Evolutionary conservation across 2,888 invertebrate species (phyloP).

Genomic region (Lepidochrysops patricia): DNA sequence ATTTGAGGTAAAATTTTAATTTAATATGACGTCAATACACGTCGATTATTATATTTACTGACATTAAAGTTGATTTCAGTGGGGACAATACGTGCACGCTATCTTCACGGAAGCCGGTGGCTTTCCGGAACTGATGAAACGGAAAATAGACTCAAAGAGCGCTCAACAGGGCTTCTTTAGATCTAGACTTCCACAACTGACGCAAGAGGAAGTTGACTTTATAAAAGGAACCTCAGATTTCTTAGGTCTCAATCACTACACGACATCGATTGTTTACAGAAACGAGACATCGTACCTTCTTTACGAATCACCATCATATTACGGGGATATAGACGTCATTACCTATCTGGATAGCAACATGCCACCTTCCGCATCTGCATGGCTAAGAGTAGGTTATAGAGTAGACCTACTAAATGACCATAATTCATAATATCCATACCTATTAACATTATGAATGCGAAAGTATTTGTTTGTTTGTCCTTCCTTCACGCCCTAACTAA

Average conservation of each 20-base stretch:
- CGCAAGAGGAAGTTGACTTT: constrained; percentile 46
- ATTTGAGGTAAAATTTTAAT: constrained; percentile 41
- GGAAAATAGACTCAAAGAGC: constrained; percentile 56
- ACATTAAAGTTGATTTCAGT: neutral
- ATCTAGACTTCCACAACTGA: constrained; percentile 64
- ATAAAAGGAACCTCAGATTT: constrained; percentile 35
- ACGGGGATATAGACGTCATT: constrained; percentile 24
- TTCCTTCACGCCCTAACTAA: too few relatives aligned
- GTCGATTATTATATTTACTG: neutral
- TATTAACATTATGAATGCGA: too few relatives aligned
- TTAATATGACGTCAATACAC: neutral
- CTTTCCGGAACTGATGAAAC: constrained; percentile 58
- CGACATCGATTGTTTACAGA: constrained; percentile 38
- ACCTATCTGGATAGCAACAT: constrained; percentile 15
- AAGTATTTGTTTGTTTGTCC: too few relatives aligned
- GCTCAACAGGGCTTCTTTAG: constrained; percentile 51
- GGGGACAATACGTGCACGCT: constrained; percentile 57
- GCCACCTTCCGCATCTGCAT: neutral
- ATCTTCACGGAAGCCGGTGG: constrained; percentile 61
- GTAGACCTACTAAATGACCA: too few relatives aligned
- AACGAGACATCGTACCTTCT: constrained; percentile 24
- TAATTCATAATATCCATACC: too few relatives aligned
- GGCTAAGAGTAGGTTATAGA: neutral
- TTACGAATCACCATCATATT: constrained; percentile 25
- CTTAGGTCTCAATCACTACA: constrained; percentile 76